Evolutionary conservation across 2,797 vertebrate genomes (phyloP), one percentile per base, ranked within the genome.

Genomic region (Chrosomus eos): DNA sequence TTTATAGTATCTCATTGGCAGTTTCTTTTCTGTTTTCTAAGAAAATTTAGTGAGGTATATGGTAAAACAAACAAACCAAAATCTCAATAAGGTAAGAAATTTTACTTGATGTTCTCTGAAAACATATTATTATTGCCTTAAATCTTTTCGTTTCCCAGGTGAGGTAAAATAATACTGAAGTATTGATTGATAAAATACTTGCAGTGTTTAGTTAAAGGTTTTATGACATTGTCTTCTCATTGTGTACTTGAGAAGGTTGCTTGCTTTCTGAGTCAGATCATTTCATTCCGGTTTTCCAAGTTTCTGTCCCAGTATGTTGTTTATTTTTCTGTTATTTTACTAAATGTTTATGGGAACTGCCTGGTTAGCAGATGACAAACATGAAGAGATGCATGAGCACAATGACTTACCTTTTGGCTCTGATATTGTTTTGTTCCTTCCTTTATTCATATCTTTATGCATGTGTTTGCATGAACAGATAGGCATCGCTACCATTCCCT

Each of bases 391-490:
- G 55, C 67, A 84, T 62, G 38, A 33, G 11, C 76, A 72, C 53
- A 71, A 18, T 53, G 36, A 51, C 26, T 83, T 38, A 66, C 23
- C 72, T 68, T 75, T 51, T 67, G 45, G 5, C 64, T 79, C 53
- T 45, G 21, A 48, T 45, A n/a, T 2, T 23, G 36, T 48, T 79
- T 62, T 77, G 64, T 77, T 62, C 36, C 67, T 45, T 31, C 21
- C 21, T 36, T 60, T 58, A 36, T 33, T 33, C 53, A 60, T 16
- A 62, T 62, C 1, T 31, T 64, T 31, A n/a, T n/a, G n/a, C n/a
- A n/a, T n/a, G 31, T 43, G 73, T 84, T 80, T 80, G 68, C 83
- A 85, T 85, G 64, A 73, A 62, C 40, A 53, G 68, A 85, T 80
- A 73, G 23, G 23, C 76, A 51, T 73, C 43, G 11, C 36, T 60